These are phyloP conservation scores for Plutella xylostella DNA, from an alignment of 2,888 invertebrate species.

Conservation along the genomic window DNA sequence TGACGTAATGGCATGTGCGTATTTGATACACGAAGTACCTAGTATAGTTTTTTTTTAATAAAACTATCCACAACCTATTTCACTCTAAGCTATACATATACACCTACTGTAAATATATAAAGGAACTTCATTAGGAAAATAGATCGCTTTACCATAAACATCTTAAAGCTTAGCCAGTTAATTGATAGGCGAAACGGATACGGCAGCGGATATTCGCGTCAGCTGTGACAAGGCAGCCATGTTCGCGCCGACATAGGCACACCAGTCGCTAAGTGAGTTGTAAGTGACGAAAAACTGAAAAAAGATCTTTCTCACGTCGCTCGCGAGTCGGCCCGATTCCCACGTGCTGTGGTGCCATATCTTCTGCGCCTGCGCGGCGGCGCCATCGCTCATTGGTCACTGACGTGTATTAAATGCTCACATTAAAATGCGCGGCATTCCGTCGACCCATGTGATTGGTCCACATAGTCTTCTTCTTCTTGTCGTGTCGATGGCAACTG, in stretches of 20 bases:
- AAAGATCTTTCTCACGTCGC: slow-evolving; percentile 54
- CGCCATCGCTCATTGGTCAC: slow-evolving; percentile 44
- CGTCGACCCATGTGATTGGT: slow-evolving; percentile 31
- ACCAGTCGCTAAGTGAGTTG: slow-evolving; percentile 29
- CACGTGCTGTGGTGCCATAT: slow-evolving; percentile 44
- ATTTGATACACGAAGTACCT: no score
- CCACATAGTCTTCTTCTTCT: no score
- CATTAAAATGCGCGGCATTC: slow-evolving; percentile 42
- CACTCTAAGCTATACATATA: no score
- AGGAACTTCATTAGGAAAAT: no score
- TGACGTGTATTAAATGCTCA: slow-evolving; percentile 32
- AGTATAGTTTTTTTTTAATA: no score
- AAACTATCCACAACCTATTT: no score
- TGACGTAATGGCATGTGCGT: no score
- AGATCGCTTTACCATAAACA: no score
- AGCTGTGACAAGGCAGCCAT: neutral
- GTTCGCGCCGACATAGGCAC: slow-evolving; percentile 22
- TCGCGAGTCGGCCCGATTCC: slow-evolving; percentile 48
- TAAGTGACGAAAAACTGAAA: slow-evolving; percentile 24
- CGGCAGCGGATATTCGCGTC: neutral
- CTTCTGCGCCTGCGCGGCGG: slow-evolving; percentile 47
- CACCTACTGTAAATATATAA: no score
- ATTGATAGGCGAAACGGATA: neutral
- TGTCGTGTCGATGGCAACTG: no score
- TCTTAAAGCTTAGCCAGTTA: no score